Conservation (phyloP, 2,113 vertebrate genomes). For the Psittacula cyanocephala region DNA sequence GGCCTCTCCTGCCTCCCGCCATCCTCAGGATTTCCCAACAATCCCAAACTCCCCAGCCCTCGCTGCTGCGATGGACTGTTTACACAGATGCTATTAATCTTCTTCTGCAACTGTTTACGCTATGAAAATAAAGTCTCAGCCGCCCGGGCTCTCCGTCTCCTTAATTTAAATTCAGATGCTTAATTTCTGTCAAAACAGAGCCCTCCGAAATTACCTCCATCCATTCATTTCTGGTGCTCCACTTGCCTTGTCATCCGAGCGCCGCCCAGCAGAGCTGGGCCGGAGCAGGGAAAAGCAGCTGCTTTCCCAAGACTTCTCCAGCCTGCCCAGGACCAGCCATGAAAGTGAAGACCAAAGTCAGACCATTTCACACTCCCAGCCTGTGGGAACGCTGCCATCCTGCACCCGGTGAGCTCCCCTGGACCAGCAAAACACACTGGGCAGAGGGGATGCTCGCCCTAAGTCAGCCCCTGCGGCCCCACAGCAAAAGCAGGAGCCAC, state of each 20-base stretch:
- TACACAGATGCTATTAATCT: slow-evolving; percentile 42
- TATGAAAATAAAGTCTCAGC: slow-evolving; percentile 40
- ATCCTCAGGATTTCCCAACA: background rate
- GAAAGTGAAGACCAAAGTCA: background rate
- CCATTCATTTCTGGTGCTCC: background rate
- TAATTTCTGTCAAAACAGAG: slow-evolving; percentile 42
- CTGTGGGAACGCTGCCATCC: background rate
- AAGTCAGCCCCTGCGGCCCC: background rate
- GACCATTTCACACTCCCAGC: background rate
- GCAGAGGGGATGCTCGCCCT: background rate
- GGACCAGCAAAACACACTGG: too few species aligned
- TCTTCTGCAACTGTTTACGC: background rate
- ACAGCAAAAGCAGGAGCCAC: background rate
- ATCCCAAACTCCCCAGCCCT: background rate
- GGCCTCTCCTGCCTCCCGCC: background rate
- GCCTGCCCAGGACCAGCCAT: background rate
- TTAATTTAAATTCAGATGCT: slow-evolving; percentile 27
- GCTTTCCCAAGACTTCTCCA: background rate
- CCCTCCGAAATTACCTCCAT: slow-evolving; percentile 30
- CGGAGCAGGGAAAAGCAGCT: background rate
- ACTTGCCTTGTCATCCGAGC: background rate
- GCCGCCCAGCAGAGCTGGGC: background rate
- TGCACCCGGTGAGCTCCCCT: background rate
- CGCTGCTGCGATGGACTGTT: background rate
- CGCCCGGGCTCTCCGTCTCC: background rate